phyloP scores from a whole-genome alignment of 2,797 vertebrate genomes.

The Anas acuta region DNA sequence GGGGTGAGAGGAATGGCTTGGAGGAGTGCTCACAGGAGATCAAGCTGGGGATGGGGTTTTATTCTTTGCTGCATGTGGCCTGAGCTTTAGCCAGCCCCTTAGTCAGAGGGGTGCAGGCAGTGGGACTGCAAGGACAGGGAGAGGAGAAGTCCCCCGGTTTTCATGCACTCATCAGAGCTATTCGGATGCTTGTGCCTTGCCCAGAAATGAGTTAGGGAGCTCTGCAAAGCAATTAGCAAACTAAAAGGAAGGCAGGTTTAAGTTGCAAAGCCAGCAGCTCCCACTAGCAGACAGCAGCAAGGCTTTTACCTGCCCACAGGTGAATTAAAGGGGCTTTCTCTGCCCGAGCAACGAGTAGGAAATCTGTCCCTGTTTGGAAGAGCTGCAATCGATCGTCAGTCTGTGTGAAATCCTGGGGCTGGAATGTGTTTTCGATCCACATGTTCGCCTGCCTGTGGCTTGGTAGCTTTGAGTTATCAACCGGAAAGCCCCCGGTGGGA shows the following conservation, averaged over 20 bases:
- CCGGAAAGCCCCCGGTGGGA: neutral
- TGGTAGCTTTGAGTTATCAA: neutral
- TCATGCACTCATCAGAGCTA: neutral
- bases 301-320: neutral
- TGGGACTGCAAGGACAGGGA: neutral
- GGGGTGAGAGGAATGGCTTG: neutral
- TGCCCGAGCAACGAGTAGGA: neutral
- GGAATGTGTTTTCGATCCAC: neutral
- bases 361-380: neutral
- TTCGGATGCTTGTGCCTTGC: neutral
- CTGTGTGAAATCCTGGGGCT: neutral
- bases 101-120: neutral
- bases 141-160: neutral
- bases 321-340: neutral
- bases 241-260: neutral
- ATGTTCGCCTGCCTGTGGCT: neutral
- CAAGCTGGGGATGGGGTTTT: neutral
- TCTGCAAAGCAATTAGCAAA: neutral
- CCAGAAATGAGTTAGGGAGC: constrained; percentile 4
- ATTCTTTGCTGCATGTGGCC: neutral
- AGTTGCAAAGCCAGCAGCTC: neutral
- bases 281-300: neutral
- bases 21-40: neutral
- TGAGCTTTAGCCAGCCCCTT: neutral
- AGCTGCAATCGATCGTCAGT: neutral